Evolutionary conservation across 2,113 vertebrate species (phyloP).

Genomic region (Hystrix cristata): DNA sequence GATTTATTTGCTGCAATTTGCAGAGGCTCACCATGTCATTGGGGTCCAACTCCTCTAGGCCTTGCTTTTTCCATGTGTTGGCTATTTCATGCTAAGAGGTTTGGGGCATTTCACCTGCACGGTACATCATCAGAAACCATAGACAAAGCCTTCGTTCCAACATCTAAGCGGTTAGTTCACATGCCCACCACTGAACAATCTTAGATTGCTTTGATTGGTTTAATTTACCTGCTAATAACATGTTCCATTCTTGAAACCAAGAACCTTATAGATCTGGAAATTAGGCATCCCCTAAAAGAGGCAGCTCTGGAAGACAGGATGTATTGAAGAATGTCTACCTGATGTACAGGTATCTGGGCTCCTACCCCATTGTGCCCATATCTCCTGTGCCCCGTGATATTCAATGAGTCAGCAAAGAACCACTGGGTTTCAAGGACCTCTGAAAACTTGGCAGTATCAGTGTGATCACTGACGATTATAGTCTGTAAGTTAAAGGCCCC

Average conservation of each 20-base stretch:
- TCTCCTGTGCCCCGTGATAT: neutral
- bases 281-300: neutral
- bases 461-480: neutral
- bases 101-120: neutral
- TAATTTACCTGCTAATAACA: neutral
- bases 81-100: neutral
- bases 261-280: neutral
- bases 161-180: neutral
- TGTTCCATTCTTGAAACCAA: neutral
- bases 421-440: neutral
- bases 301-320: neutral
- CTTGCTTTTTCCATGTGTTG: neutral
- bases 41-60: neutral
- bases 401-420: neutral
- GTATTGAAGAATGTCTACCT: neutral
- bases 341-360: neutral
- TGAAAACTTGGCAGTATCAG: neutral
- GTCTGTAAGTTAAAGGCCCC: neutral
- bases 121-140: neutral
- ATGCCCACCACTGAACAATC: neutral
- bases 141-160: neutral
- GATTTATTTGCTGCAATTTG: accelerated
- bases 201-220: neutral
- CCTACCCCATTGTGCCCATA: neutral
- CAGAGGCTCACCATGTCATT: accelerated